Evolutionary conservation across 2,797 vertebrate genomes (phyloP).

Genomic region (Gambusia yucatana): DNA sequence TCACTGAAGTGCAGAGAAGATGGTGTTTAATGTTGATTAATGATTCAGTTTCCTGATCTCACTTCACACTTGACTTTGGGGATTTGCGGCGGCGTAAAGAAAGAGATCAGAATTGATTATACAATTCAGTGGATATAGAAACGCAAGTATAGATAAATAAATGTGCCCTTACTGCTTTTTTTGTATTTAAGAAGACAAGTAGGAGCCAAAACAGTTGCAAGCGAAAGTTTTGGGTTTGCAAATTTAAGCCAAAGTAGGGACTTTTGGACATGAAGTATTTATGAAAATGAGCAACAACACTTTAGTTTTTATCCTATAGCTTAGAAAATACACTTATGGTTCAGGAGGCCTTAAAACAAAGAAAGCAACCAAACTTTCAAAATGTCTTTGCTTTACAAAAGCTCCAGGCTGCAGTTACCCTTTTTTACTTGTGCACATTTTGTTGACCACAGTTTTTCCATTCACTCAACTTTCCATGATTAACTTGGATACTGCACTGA

Average conservation of each 20-base stretch:
- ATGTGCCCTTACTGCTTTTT: neutral
- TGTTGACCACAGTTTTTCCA: neutral
- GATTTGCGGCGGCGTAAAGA: neutral
- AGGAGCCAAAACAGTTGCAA: neutral
- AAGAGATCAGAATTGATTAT: neutral
- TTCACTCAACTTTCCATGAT: neutral
- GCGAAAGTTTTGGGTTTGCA: neutral
- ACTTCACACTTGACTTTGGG: constrained; percentile 14
- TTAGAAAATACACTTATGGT: neutral
- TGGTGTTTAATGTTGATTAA: constrained; percentile 62
- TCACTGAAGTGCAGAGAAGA: constrained; percentile 50
- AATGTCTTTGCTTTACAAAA: neutral
- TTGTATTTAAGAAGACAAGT: neutral
- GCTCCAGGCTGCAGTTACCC: neutral
- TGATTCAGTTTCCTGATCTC: constrained; percentile 21
- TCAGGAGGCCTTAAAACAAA: neutral
- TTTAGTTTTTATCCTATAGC: neutral
- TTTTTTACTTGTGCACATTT: neutral
- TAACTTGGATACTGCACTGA: neutral
- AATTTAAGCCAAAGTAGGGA: neutral
- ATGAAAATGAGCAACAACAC: neutral
- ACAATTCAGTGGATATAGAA: neutral
- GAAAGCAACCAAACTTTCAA: neutral
- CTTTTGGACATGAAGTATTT: neutral
- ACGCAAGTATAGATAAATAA: neutral